Evolutionary conservation across 2,797 vertebrate genomes (phyloP).

Genomic region (Phoeniculus purpureus): DNA sequence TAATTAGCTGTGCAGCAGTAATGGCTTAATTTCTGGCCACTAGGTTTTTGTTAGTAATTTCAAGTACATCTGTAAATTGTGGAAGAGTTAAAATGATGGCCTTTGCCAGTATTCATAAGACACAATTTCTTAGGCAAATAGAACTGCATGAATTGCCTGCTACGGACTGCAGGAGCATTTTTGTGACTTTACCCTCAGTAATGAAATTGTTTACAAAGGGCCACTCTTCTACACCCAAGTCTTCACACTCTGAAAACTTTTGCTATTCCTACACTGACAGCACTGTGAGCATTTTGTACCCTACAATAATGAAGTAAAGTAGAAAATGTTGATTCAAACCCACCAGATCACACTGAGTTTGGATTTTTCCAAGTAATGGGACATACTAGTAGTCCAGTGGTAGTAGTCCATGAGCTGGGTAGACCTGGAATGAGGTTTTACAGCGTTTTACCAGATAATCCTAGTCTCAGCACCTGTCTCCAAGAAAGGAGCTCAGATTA

Average conservation of each 20-base stretch:
- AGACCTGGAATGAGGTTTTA: neutral
- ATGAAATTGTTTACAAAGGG: rapidly evolving
- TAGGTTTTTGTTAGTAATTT: constrained; percentile 5
- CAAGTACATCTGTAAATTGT: neutral
- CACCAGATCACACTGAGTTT: neutral
- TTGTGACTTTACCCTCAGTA: neutral
- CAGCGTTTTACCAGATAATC: neutral
- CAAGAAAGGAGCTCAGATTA: neutral
- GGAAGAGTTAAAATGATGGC: neutral
- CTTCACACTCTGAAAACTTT: neutral
- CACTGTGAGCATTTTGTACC: neutral
- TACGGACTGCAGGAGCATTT: neutral
- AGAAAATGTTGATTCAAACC: neutral
- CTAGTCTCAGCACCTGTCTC: neutral
- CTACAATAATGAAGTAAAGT: neutral
- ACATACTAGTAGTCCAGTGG: neutral
- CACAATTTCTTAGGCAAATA: neutral
- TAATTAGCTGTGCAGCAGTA: neutral
- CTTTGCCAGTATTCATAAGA: neutral
- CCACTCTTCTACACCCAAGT: neutral
- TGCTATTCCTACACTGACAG: neutral
- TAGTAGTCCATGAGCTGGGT: rapidly evolving
- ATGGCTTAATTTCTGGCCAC: neutral
- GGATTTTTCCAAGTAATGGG: neutral
- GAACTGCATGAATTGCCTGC: neutral